phyloP scores from a whole-genome alignment of 2,888 invertebrate genomes.

The Prionchulus punctatus region DNA sequence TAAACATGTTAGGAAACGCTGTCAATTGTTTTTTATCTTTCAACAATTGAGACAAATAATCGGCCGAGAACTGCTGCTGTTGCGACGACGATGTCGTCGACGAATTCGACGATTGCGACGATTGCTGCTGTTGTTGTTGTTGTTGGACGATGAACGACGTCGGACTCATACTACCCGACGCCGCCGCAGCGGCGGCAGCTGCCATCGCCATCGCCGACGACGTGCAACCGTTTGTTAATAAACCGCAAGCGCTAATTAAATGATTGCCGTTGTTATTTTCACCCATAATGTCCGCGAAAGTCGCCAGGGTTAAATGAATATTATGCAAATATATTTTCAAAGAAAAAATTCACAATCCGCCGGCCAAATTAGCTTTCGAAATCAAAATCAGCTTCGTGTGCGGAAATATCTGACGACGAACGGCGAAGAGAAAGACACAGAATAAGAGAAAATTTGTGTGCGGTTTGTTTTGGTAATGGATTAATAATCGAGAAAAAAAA shows the following conservation, averaged over 20 bases:
- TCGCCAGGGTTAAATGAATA: background rate
- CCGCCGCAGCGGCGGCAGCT: background rate
- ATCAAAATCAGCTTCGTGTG: no score
- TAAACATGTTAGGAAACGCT: constrained; percentile 97
- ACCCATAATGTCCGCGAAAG: background rate
- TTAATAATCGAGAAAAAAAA: no score
- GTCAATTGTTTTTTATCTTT: constrained; percentile 99
- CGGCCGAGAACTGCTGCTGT: constrained; percentile 56
- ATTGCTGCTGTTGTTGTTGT: background rate
- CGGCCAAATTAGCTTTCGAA: no score
- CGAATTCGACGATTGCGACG: background rate
- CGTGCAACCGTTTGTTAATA: background rate
- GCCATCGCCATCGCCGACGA: background rate
- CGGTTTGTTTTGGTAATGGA: no score
- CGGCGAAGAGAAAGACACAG: no score
- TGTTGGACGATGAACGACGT: background rate
- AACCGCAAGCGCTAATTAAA: background rate
- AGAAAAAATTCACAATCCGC: no score
- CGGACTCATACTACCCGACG: no score
- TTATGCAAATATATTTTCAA: background rate
- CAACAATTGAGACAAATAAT: constrained; percentile 97
- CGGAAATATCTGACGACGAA: no score
- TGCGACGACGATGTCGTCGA: no score
- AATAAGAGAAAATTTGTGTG: no score
- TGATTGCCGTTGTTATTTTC: background rate